Conservation (phyloP, 2,113 vertebrate genomes). For the Patagioenas fasciata region DNA sequence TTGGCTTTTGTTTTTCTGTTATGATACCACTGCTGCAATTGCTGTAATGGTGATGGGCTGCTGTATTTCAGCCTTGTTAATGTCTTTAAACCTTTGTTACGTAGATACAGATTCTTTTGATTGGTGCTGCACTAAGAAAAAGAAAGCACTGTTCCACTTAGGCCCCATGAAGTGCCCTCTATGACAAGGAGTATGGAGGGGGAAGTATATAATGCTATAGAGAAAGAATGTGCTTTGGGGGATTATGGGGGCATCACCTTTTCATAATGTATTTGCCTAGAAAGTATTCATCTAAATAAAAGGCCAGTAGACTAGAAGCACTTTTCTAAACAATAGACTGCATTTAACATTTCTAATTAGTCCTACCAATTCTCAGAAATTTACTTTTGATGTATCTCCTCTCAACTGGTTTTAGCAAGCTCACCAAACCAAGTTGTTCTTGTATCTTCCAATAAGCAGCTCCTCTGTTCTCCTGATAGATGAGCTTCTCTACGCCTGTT, state of each 20-base stretch:
- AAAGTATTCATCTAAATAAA: neutral
- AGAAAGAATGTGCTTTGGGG: neutral
- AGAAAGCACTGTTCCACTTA: neutral
- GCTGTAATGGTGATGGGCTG: neutral
- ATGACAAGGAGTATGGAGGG: neutral
- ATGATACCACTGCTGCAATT: neutral
- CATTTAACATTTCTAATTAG: neutral
- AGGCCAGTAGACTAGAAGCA: neutral
- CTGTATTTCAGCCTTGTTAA: neutral
- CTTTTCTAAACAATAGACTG: neutral
- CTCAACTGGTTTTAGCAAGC: neutral
- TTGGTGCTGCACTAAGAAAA: neutral
- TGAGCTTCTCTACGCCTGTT: neutral
- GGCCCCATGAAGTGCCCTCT: neutral
- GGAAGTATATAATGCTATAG: accelerated
- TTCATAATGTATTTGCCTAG: neutral
- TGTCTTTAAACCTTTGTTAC: neutral
- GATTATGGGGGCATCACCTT: neutral
- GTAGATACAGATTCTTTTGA: neutral
- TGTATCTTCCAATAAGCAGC: neutral
- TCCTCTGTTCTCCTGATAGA: neutral
- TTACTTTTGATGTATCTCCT: neutral
- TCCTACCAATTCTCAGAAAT: neutral
- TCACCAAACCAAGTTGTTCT: neutral
- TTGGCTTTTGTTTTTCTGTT: neutral